Evolutionary conservation across 2,797 vertebrate species (phyloP).

Genomic region (Tadarida brasiliensis): DNA sequence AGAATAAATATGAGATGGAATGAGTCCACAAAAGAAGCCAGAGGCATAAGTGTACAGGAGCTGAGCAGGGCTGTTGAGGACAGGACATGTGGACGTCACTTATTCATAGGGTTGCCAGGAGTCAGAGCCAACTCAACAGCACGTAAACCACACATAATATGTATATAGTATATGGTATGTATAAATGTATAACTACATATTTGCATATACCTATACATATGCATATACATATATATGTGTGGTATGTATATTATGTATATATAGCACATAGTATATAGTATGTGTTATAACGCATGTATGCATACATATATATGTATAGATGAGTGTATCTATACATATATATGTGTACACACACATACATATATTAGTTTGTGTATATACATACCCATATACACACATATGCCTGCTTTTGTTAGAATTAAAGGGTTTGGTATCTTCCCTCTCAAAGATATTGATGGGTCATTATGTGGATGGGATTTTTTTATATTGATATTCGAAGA

Average conservation of each 20-base stretch:
- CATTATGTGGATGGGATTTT: not conserved
- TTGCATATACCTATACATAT: not conserved
- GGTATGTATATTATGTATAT: not conserved
- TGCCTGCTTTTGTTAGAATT: not conserved
- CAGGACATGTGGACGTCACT: not conserved
- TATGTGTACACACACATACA: too few species aligned
- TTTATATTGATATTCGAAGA: not conserved
- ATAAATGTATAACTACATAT: not conserved
- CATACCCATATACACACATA: not conserved
- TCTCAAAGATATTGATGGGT: not conserved
- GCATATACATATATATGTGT: too few species aligned
- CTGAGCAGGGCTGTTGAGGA: not conserved
- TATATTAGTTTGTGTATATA: not conserved
- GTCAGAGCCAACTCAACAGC: not conserved
- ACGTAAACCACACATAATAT: not conserved
- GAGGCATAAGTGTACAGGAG: not conserved
- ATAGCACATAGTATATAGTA: not conserved
- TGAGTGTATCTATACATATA: not conserved
- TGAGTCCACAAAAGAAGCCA: not conserved
- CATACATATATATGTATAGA: too few species aligned
- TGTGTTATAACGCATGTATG: accelerated
- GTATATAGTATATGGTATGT: not conserved
- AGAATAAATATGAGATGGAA: not conserved
- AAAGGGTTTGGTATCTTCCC: not conserved
- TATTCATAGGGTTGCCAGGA: not conserved